Evolutionary conservation across 2,888 invertebrate genomes (phyloP).

Genomic region (Theretra japonica): DNA sequence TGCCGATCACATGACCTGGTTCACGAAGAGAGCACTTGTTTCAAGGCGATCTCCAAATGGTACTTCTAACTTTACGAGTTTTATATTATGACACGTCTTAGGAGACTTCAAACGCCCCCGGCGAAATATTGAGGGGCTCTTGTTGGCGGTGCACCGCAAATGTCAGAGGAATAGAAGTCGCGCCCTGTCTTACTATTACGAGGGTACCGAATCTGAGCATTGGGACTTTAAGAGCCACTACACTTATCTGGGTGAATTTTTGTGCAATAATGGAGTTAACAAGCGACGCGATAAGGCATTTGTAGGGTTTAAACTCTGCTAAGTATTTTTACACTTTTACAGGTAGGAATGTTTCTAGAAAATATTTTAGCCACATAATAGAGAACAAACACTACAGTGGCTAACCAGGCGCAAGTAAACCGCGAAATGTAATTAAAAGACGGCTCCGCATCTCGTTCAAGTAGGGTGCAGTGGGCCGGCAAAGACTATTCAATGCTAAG

Average conservation of each 20-base stretch:
- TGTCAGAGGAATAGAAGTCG: background rate
- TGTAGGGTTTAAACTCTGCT: too few species aligned
- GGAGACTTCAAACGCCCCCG: slow-evolving; percentile 46
- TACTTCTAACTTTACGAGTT: slow-evolving; percentile 54
- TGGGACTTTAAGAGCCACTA: too few species aligned
- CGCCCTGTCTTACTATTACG: background rate
- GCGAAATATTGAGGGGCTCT: slow-evolving; percentile 34
- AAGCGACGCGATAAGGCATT: too few species aligned
- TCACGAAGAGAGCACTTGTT: slow-evolving; percentile 55
- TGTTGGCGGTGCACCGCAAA: background rate
- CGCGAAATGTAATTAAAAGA: background rate
- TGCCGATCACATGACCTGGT: slow-evolving; percentile 66
- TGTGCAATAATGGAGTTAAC: too few species aligned
- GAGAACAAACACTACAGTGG: background rate
- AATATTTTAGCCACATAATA: background rate
- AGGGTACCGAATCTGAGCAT: background rate
- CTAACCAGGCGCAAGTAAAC: background rate
- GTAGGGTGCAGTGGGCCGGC: background rate
- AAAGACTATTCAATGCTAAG: background rate
- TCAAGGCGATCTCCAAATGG: slow-evolving; percentile 45
- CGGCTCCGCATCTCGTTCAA: background rate
- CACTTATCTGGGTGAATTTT: too few species aligned
- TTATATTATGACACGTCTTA: slow-evolving; percentile 59
- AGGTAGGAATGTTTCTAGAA: too few species aligned
- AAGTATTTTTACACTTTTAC: too few species aligned